Evolutionary conservation across 2,113 vertebrate genomes (phyloP).

Genomic region (Paramormyrops kingsleyae): DNA sequence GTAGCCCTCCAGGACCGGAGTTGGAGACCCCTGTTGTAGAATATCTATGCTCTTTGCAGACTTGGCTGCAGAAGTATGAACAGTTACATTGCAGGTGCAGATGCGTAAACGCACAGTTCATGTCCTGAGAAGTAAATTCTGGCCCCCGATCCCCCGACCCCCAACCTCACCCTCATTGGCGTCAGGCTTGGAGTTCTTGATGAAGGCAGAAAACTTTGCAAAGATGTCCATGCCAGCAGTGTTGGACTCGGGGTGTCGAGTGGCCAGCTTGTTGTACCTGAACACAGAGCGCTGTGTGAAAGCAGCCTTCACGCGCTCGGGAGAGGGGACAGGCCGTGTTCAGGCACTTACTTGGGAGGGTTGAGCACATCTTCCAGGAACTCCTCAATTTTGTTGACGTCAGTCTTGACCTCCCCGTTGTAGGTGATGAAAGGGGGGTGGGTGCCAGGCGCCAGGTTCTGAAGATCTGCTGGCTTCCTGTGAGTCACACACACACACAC

Average conservation of each 20-base stretch:
- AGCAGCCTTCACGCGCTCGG: neutral
- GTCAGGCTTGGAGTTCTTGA: constrained; percentile 95
- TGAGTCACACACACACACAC: neutral
- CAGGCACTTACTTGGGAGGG: constrained; percentile 85
- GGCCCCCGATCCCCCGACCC: neutral
- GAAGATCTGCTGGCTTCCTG: constrained; percentile 95
- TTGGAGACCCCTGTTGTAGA: neutral
- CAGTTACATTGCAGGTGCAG: neutral
- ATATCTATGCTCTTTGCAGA: neutral
- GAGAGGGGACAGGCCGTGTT: too few species aligned
- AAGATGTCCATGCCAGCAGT: constrained; percentile 98
- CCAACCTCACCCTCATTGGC: constrained; percentile 81
- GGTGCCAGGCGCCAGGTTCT: constrained; percentile 94
- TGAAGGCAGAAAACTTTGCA: constrained; percentile 95
- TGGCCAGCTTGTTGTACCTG: constrained; percentile 82
- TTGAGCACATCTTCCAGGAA: constrained; percentile 92
- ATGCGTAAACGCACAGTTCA: neutral
- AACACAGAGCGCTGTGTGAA: neutral
- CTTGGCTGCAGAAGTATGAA: neutral
- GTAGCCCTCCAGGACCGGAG: too few species aligned
- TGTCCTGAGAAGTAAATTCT: neutral
- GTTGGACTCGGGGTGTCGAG: constrained; percentile 94
- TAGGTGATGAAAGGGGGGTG: constrained; percentile 96
- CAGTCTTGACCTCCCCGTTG: constrained; percentile 92
- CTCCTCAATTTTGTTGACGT: constrained; percentile 98